phyloP scores from a whole-genome alignment of 2,113 vertebrate genomes.

The Cichladusa arquata region DNA sequence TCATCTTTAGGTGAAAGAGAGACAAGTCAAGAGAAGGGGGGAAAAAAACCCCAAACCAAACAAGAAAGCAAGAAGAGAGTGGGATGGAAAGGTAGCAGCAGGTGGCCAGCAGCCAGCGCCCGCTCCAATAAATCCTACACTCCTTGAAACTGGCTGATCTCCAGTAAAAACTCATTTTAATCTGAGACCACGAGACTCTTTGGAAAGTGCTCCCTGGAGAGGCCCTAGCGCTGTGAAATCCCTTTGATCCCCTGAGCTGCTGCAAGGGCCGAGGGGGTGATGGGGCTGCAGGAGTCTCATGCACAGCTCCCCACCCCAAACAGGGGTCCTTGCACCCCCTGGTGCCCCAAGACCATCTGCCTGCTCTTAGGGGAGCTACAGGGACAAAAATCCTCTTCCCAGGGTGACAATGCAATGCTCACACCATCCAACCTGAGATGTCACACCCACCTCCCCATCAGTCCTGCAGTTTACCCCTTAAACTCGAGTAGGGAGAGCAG shows the following conservation, averaged over 20 bases:
- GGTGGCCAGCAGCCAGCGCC: slow-evolving; percentile 57
- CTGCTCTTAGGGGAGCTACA: not conserved
- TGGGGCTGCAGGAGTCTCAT: not conserved
- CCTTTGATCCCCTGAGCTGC: slow-evolving; percentile 9
- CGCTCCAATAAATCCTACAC: slow-evolving; percentile 51
- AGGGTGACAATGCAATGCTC: too few relatives aligned
- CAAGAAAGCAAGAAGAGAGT: not conserved
- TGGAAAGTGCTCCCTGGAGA: slow-evolving; percentile 60
- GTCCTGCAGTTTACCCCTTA: not conserved
- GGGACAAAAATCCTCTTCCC: not conserved
- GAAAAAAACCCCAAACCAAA: not conserved
- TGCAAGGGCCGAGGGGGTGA: not conserved
- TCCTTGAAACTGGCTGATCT: slow-evolving; percentile 57
- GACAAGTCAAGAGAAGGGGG: not conserved
- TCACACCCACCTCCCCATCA: rapidly evolving
- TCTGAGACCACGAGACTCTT: slow-evolving; percentile 54
- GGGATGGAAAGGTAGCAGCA: slow-evolving; percentile 3
- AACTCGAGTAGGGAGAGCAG: not conserved
- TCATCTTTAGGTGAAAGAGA: not conserved
- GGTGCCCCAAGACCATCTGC: not conserved
- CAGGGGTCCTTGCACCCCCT: rapidly evolving
- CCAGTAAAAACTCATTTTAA: slow-evolving; percentile 75
- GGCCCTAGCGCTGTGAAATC: not conserved
- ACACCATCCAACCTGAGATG: not conserved
- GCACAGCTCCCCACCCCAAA: not conserved